Evolutionary conservation across 1,140 invertebrate genomes (phyloP), one percentile per base, ranked within the genome.

Genomic region (Megathymus violae): DNA sequence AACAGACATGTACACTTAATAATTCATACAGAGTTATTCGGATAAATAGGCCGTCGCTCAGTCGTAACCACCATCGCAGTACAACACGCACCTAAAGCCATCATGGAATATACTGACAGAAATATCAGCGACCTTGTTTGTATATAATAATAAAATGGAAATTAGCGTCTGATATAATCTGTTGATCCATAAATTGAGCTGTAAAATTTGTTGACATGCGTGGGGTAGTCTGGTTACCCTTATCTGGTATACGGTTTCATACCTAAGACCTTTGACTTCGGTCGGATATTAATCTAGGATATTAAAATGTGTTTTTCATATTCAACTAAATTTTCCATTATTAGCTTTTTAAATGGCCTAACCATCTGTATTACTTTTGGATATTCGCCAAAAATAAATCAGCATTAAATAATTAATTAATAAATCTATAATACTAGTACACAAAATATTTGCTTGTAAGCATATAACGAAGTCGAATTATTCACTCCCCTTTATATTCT

Each of bases 81-180:
- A 22, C 19, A 22, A 22, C 19, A 22, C 19, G 2, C 5, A 2
- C 19, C 19, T 22, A 5, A 22, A 22, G 5, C 19, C 5, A 22
- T 5, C 19, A 22, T 22, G 5, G 19, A 22, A n/a, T n/a, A 5
- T 2, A 5, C 19, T 22, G 19, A 31, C 25, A 48, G 11, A 48
- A 31, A 10, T 14, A 34, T 51, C 36, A 51, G 31, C 48, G 47
- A 38, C 48, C 27, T 51, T 38, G 50, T 52, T 52, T 38, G 15
- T n/a, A 38, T 13, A 38, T 38, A 51, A 17, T 19, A 51, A 22
- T 52, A 22, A 16, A 19, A 19, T 19, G 16, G 1, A 52, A 52
- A 52, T 52, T 52, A 41, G 36, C 36, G 40, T 17, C 6, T 14
- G 50, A 52, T 52, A 52, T n/a, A 0, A 51, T 51, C 50, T 22